phyloP scores from a whole-genome alignment of 1,140 invertebrate genomes.

The Palaemon carinicauda region DNA sequence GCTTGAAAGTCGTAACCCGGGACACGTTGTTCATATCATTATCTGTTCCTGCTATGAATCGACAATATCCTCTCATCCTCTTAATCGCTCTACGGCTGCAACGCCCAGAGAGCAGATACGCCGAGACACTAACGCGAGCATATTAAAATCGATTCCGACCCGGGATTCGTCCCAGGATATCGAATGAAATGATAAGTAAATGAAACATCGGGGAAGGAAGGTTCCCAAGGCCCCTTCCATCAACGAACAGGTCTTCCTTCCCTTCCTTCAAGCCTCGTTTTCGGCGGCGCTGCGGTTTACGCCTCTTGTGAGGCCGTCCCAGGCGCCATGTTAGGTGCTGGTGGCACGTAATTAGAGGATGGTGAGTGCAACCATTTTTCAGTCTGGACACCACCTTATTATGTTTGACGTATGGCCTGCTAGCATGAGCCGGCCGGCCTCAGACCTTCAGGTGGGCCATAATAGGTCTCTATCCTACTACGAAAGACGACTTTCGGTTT shows the following conservation, averaged over 20 bases:
- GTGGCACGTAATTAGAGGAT: constrained; percentile 53
- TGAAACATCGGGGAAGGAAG: no score
- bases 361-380: constrained; percentile 55
- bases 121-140: background rate
- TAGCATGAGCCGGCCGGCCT: constrained; percentile 38
- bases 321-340: constrained; percentile 56
- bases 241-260: no score
- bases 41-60: background rate
- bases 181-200: no score
- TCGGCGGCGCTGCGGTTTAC: constrained; percentile 22
- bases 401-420: constrained; percentile 51
- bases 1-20: constrained; percentile 51
- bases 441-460: constrained; percentile 11
- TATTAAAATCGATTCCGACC: no score
- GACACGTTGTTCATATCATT: constrained; percentile 9
- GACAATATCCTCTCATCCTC: background rate
- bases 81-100: no score
- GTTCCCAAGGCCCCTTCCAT: no score
- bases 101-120: background rate
- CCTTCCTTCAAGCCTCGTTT: no score
- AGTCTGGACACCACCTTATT: constrained; percentile 56
- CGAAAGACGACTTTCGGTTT: background rate
- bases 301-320: constrained; percentile 17
- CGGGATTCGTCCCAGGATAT: no score
- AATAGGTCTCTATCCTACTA: constrained; percentile 41